Conservation (phyloP, 1,140 invertebrate genomes). For the Nixonia krombeini region DNA sequence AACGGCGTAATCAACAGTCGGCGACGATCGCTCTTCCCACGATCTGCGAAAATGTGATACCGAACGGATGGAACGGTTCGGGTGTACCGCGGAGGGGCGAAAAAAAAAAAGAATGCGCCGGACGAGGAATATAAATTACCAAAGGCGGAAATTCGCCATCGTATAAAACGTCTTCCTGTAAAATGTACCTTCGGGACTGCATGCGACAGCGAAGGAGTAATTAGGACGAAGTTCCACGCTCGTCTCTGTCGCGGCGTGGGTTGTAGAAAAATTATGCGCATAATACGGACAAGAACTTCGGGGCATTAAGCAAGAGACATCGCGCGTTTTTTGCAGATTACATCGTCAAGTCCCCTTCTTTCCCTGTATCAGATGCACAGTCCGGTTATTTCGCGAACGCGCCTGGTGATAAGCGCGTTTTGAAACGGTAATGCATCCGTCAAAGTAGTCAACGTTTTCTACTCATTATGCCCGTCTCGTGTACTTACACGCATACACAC, state of each 20-base stretch:
- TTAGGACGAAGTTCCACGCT: constrained; percentile 35
- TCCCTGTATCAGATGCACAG: constrained; percentile 10
- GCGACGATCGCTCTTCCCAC: too few relatives aligned
- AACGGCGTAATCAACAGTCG: too few relatives aligned
- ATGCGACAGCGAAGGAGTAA: constrained; percentile 30
- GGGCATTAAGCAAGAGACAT: constrained; percentile 35
- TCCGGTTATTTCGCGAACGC: constrained; percentile 9
- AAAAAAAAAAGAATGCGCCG: too few relatives aligned
- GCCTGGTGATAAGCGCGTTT: too few relatives aligned
- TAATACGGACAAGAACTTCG: constrained; percentile 37
- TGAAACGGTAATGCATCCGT: too few relatives aligned
- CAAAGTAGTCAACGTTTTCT: too few relatives aligned
- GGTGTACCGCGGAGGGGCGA: too few relatives aligned
- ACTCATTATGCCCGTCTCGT: too few relatives aligned
- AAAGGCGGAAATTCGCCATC: constrained; percentile 23
- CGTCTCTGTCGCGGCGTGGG: constrained; percentile 14
- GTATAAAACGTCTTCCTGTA: constrained; percentile 25
- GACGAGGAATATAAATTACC: constrained; percentile 27
- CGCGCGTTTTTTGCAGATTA: constrained; percentile 32
- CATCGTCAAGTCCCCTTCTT: constrained; percentile 24
- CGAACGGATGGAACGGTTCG: too few relatives aligned
- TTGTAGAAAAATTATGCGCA: constrained; percentile 48
- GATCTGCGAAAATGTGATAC: too few relatives aligned
- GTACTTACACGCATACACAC: too few relatives aligned
- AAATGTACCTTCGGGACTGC: constrained; percentile 23